phyloP scores from a whole-genome alignment of 2,113 vertebrate species.

The Micronycteris hirsuta region DNA sequence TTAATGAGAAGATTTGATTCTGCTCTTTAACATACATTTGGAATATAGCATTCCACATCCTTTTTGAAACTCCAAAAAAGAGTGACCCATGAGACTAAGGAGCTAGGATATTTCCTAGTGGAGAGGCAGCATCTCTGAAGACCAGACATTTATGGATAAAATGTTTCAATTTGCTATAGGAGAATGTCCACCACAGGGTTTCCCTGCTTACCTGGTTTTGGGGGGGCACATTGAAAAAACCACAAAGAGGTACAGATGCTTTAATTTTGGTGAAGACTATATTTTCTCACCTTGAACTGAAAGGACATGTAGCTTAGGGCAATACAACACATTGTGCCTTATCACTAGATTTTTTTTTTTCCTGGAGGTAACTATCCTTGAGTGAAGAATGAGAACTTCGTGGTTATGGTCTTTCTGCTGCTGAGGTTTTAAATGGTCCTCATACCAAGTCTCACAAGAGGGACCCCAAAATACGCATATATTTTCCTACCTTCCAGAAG shows the following conservation, averaged over 20 bases:
- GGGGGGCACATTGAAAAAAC: background rate
- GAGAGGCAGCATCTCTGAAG: background rate
- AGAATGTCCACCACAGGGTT: background rate
- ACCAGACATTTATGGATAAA: background rate
- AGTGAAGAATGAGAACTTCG: background rate
- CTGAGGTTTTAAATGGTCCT: background rate
- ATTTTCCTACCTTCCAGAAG: background rate
- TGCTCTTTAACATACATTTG: background rate
- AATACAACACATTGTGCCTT: background rate
- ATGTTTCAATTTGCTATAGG: background rate
- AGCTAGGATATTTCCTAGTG: background rate
- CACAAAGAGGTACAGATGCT: background rate
- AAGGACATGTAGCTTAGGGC: background rate
- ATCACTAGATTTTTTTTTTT: background rate
- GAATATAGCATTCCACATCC: background rate
- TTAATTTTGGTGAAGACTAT: background rate
- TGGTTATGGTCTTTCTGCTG: background rate
- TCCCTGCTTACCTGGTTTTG: background rate
- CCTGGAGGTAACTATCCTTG: background rate
- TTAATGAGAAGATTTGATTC: background rate
- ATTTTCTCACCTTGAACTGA: background rate
- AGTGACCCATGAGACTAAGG: background rate
- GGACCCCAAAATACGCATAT: background rate
- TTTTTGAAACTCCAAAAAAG: background rate
- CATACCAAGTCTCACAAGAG: background rate